These are phyloP conservation scores for Melierax canorus DNA, from an alignment of 2,113 vertebrate species.

Conservation along the genomic window DNA sequence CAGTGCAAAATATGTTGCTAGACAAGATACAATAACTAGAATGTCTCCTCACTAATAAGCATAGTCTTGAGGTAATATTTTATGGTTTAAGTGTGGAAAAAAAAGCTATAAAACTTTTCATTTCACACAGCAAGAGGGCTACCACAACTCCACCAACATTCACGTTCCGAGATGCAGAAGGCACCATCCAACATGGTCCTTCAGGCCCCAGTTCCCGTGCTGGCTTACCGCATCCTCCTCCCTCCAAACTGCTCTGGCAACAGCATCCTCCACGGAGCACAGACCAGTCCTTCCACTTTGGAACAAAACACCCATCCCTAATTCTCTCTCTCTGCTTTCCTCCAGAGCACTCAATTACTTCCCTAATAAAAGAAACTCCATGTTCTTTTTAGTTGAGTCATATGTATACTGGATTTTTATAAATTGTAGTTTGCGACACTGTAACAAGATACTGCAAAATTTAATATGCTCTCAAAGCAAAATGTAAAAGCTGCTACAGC, in stretches of 20 bases:
- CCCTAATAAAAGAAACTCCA: neutral
- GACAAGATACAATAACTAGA: neutral
- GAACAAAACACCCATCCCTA: neutral
- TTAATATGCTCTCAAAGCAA: neutral
- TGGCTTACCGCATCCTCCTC: neutral
- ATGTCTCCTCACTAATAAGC: neutral
- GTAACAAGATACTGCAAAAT: neutral
- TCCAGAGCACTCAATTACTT: neutral
- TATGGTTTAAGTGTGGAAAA: neutral
- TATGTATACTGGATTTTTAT: neutral
- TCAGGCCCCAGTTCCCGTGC: neutral
- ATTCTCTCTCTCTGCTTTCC: neutral
- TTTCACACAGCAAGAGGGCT: neutral
- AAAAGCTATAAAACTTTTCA: neutral
- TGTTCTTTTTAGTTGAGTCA: neutral
- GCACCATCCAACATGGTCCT: neutral
- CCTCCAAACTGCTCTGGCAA: neutral
- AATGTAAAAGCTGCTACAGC: neutral
- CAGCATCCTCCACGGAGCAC: neutral
- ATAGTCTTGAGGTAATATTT: neutral
- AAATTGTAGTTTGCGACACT: neutral
- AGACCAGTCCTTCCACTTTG: neutral
- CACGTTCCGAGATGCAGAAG: fast-evolving
- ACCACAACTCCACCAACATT: neutral
- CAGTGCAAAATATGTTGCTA: neutral